Base-by-base conservation (phyloP, 2,888 invertebrate genomes). In the Callyntrura sp. region DNA sequence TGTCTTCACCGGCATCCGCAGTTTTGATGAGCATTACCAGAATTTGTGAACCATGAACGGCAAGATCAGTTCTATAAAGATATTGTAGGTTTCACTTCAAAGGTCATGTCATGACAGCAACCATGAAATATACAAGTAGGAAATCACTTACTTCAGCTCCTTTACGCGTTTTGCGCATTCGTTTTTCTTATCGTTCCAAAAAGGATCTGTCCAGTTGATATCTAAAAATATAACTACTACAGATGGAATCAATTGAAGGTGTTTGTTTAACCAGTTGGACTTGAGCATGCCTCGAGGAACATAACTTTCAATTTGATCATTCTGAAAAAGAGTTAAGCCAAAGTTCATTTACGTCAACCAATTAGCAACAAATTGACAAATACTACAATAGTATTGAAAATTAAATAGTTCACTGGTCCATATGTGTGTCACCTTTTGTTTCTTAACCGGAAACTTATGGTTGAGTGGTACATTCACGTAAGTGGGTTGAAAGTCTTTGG, bases 151-250 rank as follows among this genome's bases (percentile, higher is more conserved):
- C 95, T 95, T 95, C 84, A 96, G 94, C 82, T 95, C 94, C 94
- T 98, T 98, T 48, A 99, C 97, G 93, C 97, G 96, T 0, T 97
- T 97, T 9, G 98, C 97, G 95, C 98, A 99, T 94, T 99, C 99
- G 93, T 98, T 97, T 94, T 98, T 98, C 94, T 98, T 98, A 93
- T 99, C 99, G 93, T 97, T 97, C 99, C 99, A 99, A 92, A 97
- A 96, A 0, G 96, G 95, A 95, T 99, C 99, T 94, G 98, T 98
- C 99, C 99, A 99, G 95, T 99, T 99, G 94, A 99, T 96, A 94
- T 99, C 99, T 94, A 98, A 98, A 95, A 99, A 99, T 91, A 99
- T 96, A 1, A 99, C 98, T 35, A 98, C 97, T 0, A 99, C 97
- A 0, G 99, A 97, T 9, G 99, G 99, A 92, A 99, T 96, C 88